Conservation (phyloP, 1,140 invertebrate species). For the Drosophila lacteicornis region DNA sequence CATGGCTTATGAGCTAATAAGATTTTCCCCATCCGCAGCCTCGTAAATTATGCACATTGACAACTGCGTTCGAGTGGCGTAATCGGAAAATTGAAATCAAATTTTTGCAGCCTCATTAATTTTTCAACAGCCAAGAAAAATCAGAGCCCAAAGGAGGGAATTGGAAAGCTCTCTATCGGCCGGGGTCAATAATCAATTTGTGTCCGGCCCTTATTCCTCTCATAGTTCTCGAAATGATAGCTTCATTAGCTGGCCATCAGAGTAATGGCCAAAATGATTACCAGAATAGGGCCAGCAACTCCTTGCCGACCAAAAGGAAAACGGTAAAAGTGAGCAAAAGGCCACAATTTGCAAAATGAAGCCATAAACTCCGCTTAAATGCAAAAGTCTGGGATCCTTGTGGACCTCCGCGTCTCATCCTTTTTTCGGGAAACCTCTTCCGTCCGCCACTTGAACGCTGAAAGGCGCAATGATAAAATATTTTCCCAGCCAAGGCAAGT, state of each 20-base stretch:
- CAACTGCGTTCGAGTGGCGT: conserved; percentile 48
- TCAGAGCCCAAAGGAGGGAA: conserved; percentile 4
- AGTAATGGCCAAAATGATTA: conserved; percentile 60
- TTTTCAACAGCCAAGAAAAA: conserved; percentile 29
- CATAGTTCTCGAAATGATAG: conserved; percentile 60
- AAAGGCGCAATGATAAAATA: conserved; percentile 83
- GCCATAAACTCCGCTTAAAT: conserved; percentile 69
- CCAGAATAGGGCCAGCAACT: conserved; percentile 25
- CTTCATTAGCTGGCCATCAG: conserved; percentile 69
- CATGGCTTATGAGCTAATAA: conserved; percentile 68
- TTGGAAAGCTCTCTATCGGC: conserved; percentile 13
- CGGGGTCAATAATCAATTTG: conserved; percentile 45
- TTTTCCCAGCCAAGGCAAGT: conserved; percentile 65
- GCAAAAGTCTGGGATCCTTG: conserved; percentile 49
- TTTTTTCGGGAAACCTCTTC: conserved; percentile 17
- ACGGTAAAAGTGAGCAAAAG: conserved; percentile 44
- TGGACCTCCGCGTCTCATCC: conserved; percentile 3
- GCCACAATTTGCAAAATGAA: conserved; percentile 54
- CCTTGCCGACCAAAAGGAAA: conserved; percentile 12
- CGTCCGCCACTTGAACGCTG: conserved; percentile 70
- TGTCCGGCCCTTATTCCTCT: conserved; percentile 6
- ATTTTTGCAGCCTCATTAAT: conserved; percentile 79
- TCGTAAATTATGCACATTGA: conserved; percentile 73
- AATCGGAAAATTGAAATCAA: conserved; percentile 78
- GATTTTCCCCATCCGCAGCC: conserved; percentile 44